Conservation (phyloP, 2,888 invertebrate species). For the Iphiclides podalirius region DNA sequence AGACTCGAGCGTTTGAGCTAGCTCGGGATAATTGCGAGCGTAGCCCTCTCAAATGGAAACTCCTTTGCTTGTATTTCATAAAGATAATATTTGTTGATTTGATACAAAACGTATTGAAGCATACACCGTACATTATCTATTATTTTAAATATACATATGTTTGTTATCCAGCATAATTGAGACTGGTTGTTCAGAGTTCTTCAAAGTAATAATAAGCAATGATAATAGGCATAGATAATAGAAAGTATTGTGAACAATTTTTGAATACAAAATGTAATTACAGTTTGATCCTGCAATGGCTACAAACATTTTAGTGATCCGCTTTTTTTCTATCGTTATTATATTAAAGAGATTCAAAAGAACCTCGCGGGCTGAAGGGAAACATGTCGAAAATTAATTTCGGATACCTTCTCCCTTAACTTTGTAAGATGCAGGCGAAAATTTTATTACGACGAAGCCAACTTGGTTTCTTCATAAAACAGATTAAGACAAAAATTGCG, state of each 20-base stretch:
- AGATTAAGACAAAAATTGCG: constrained; percentile 74
- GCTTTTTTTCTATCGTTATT: constrained; percentile 20
- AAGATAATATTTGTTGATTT: constrained; percentile 18
- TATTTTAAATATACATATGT: too few relatives aligned
- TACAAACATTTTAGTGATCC: constrained; percentile 10
- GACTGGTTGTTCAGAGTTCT: too few relatives aligned
- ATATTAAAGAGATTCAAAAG: constrained; percentile 23
- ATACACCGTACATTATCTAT: too few relatives aligned
- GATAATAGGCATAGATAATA: too few relatives aligned
- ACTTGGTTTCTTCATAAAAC: constrained; percentile 63
- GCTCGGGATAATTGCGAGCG: constrained; percentile 37
- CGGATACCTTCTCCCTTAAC: constrained; percentile 23
- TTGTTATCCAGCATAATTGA: too few relatives aligned
- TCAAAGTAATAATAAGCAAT: too few relatives aligned
- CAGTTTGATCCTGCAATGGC: constrained; percentile 5
- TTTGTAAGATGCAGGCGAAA: constrained; percentile 39
- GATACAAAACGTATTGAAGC: constrained; percentile 2
- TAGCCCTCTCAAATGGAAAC: constrained; percentile 32
- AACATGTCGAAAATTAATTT: constrained; percentile 30
- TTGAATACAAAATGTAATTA: not conserved
- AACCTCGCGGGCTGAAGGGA: constrained; percentile 26
- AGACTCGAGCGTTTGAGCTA: constrained; percentile 23
- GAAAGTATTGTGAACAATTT: too few relatives aligned
- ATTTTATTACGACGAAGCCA: constrained; percentile 52
- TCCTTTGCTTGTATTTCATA: constrained; percentile 33